Percentiles rank a stretch among this genome's conserved stretches.
phyloP scores from a whole-genome alignment of 1,140 invertebrate species.

The Drosophila pseudoobscura region DNA sequence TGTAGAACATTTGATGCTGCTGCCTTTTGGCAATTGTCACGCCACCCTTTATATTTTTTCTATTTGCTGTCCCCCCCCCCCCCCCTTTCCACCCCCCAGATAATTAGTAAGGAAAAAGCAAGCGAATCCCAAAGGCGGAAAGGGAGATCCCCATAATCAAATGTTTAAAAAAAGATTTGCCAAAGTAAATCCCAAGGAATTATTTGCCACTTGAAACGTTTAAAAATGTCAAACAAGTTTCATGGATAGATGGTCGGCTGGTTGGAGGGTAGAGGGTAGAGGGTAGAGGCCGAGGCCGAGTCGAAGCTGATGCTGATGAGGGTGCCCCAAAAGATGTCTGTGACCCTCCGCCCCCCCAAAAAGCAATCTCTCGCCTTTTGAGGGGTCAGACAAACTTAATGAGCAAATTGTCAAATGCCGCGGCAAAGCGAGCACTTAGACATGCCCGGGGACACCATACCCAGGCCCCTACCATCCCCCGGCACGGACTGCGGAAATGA shows the following conservation, averaged over 20 bases:
- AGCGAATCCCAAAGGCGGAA: neutral
- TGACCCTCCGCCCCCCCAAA: constrained; percentile 9
- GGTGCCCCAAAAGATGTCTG: constrained; percentile 39
- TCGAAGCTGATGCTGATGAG: constrained; percentile 62
- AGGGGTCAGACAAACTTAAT: constrained; percentile 81
- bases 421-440: constrained; percentile 78
- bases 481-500: constrained; percentile 24
- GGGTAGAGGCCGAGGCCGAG: neutral
- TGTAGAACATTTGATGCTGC: constrained; percentile 67
- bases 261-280: neutral
- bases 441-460: constrained; percentile 56
- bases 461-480: constrained; percentile 9
- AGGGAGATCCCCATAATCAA: constrained; percentile 56
- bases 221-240: constrained; percentile 80
- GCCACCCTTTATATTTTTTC: constrained; percentile 27
- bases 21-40: constrained; percentile 65
- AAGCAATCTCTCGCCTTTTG: constrained; percentile 6
- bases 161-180: constrained; percentile 81
- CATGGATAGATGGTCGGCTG: neutral
- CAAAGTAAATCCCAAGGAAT: constrained; percentile 81
- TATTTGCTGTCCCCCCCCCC: no score
- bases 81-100: constrained; percentile 15
- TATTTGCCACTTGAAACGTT: constrained; percentile 82
- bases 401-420: constrained; percentile 83
- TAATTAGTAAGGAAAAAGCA: constrained; percentile 70